These are phyloP conservation scores for Prolemur simus DNA, from an alignment of 2,113 vertebrate genomes.

Conservation along the genomic window DNA sequence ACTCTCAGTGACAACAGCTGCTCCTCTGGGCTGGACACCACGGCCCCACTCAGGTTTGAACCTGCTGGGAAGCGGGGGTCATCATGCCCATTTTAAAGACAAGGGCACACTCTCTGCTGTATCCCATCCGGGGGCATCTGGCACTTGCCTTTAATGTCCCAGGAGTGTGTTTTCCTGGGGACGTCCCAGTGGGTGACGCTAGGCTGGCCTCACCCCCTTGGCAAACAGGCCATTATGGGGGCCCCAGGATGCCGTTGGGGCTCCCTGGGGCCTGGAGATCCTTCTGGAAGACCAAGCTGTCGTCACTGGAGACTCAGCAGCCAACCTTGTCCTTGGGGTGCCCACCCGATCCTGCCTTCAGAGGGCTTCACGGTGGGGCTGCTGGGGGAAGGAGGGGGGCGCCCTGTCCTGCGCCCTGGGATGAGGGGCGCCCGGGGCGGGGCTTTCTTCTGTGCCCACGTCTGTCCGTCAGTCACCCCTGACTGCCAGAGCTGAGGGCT, in stretches of 20 bases:
- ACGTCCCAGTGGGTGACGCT: rapidly evolving
- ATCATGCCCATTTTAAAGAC: not conserved
- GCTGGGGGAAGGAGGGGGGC: not conserved
- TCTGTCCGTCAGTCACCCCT: rapidly evolving
- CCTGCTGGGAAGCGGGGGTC: not conserved
- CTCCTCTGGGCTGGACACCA: too few species aligned
- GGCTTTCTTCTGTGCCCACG: rapidly evolving
- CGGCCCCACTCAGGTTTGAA: rapidly evolving
- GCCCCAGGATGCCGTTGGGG: too few species aligned
- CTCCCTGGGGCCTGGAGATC: not conserved
- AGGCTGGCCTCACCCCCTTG: not conserved
- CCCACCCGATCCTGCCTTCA: not conserved
- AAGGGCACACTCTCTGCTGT: rapidly evolving
- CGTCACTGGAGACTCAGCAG: rapidly evolving
- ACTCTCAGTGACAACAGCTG: not conserved
- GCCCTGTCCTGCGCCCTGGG: too few species aligned
- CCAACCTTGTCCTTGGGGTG: too few species aligned
- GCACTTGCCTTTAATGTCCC: not conserved
- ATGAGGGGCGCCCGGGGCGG: rapidly evolving
- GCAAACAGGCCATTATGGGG: not conserved
- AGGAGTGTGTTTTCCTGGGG: not conserved
- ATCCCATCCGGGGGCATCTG: rapidly evolving
- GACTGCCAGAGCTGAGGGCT: not conserved
- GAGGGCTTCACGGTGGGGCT: rapidly evolving
- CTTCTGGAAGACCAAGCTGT: not conserved